phyloP scores from a whole-genome alignment of 2,888 invertebrate species.

The Plebejus argus region DNA sequence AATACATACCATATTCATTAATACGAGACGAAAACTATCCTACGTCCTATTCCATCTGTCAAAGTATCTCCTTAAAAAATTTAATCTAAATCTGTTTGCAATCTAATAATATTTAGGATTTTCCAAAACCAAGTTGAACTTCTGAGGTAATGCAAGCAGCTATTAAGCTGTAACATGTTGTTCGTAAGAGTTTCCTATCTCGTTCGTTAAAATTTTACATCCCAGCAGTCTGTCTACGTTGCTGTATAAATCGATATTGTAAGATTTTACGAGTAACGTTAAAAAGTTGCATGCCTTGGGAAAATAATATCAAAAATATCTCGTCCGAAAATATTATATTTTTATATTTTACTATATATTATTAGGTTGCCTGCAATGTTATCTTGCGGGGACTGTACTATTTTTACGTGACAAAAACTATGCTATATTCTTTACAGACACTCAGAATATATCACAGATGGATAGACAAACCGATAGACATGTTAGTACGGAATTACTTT shows the following conservation, averaged over 20 bases:
- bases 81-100: too few relatives aligned
- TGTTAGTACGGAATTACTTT: not conserved
- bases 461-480: too few relatives aligned
- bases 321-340: not conserved
- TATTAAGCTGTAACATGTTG: not conserved
- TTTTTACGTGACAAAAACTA: too few relatives aligned
- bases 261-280: conserved; percentile 2
- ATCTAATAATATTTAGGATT: too few relatives aligned
- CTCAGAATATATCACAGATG: too few relatives aligned
- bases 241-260: not conserved
- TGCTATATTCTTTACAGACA: too few relatives aligned
- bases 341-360: not conserved
- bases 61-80: too few relatives aligned
- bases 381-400: too few relatives aligned
- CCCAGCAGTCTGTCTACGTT: conserved; percentile 10
- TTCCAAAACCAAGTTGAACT: not conserved
- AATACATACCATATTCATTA: too few relatives aligned
- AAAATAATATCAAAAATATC: not conserved
- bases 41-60: too few relatives aligned
- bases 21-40: too few relatives aligned
- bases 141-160: not conserved
- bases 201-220: conserved; percentile 20
- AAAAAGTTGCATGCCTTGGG: conserved; percentile 5
- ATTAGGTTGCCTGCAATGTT: too few relatives aligned
- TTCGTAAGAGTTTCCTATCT: conserved; percentile 7